Evolutionary conservation across 2,888 invertebrate species (phyloP), one percentile per base, ranked within the genome.

Genomic region (Shargacucullia verbasci): DNA sequence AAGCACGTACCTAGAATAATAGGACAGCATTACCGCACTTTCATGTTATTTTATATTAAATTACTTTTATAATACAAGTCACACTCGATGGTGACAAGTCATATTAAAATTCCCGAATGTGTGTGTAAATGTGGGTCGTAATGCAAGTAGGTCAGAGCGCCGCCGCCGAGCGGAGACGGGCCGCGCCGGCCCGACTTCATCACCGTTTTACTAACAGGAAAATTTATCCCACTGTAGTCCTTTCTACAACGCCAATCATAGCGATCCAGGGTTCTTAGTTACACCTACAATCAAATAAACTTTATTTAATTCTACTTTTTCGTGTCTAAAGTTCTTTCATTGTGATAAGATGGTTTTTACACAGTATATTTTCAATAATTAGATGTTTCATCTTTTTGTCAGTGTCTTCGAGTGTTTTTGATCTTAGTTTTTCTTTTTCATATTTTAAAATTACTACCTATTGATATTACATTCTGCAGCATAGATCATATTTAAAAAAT

Each of bases 81-180:
- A 57, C 59, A 59, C 65, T 54, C 54, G 59, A 65, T 63, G 73
- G 70, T 70, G 74, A 79, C 73, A 80, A 78, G 73, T 78, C 75
- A 75, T 79, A 83, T 83, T 81, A 83, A 82, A 82, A 81, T 84
- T 79, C 76, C 80, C 73, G 75, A 82, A 82, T 81, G 74, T 79
- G 78, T 83, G 79, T 79, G 77, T 77, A 80, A 81, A 87, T 87
- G 80, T 85, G 83, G 86, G 84, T 84, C 85, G 86, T 79, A 82
- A 80, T 80, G 79, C 86, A 89, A 88, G 86, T 88, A 87, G 89
- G 88, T 88, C 89, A 88, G 80, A 65, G 76, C 76, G 74, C 65
- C 68, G 70, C 61, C 55, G 67, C n/a, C 61, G 68, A 52, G 48
- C 63, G 59, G 70, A 60, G 68, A 70, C 65, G 65, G 48, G 52